These are phyloP conservation scores for Pitangus sulphuratus DNA, from an alignment of 2,797 vertebrate species.

Conservation along the genomic window DNA sequence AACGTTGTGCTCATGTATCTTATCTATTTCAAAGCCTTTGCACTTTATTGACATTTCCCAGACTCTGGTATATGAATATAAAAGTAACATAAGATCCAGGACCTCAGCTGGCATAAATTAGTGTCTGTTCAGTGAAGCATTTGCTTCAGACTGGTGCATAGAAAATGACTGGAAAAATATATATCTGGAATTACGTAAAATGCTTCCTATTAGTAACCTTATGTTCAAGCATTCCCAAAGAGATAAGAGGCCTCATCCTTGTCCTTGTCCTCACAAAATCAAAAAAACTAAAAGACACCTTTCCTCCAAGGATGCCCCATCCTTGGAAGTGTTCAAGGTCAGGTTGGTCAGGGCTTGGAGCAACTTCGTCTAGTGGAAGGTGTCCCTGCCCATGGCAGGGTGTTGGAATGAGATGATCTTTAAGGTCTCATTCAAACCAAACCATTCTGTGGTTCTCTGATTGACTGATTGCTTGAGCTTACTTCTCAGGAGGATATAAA, in stretches of 20 bases:
- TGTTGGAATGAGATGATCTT: background rate
- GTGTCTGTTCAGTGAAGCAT: background rate
- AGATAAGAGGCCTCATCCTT: background rate
- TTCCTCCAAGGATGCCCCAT: background rate
- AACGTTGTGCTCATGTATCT: background rate
- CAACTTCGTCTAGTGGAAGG: background rate
- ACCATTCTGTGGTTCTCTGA: background rate
- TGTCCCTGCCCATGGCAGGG: too few species aligned
- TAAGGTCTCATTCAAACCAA: background rate
- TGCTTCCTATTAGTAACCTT: background rate
- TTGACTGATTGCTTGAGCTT: background rate
- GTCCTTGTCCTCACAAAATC: background rate
- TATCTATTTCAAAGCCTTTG: background rate
- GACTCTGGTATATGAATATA: background rate
- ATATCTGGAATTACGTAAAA: background rate
- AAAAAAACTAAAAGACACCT: fast-evolving
- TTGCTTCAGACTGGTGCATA: background rate
- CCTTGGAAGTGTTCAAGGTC: background rate
- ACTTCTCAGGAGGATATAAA: background rate
- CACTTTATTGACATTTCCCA: constrained; percentile 3
- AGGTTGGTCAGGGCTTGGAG: background rate
- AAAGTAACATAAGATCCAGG: background rate
- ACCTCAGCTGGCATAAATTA: constrained; percentile 17
- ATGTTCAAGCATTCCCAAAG: background rate
- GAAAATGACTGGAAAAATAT: constrained; percentile 10